Conservation (phyloP, 2,113 vertebrate genomes). For the Lepidothrix coronata region DNA sequence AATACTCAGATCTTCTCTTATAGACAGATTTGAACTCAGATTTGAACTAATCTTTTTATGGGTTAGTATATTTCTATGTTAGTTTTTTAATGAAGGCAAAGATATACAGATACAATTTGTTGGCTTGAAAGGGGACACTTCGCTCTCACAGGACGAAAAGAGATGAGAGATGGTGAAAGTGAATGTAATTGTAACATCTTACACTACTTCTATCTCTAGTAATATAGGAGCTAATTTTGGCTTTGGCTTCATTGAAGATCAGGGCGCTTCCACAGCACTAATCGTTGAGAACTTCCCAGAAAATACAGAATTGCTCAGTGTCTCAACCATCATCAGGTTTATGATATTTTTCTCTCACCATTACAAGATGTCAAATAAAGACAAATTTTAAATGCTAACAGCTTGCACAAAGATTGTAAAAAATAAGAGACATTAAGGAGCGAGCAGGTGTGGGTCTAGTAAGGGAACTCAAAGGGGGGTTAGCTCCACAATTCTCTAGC, state of each 20-base stretch:
- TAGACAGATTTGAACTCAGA: not conserved
- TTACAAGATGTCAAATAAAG: not conserved
- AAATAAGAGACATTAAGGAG: not conserved
- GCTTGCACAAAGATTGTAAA: not conserved
- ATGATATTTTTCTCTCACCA: not conserved
- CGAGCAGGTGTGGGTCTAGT: not conserved
- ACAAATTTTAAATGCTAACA: not conserved
- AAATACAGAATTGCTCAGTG: not conserved
- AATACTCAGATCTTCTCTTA: not conserved
- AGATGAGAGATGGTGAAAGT: not conserved
- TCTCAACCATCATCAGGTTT: not conserved
- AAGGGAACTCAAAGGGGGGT: not conserved
- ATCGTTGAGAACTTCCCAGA: not conserved
- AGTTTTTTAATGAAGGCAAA: not conserved
- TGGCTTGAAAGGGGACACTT: not conserved
- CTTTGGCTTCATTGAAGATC: not conserved
- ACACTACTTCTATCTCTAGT: not conserved
- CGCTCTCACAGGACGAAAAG: not conserved
- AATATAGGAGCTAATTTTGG: not conserved
- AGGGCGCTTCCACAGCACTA: not conserved
- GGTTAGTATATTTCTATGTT: not conserved
- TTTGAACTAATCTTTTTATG: not conserved
- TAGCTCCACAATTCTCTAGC: not conserved
- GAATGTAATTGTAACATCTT: not conserved
- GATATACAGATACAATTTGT: not conserved